Evolutionary conservation across 2,888 invertebrate species (phyloP), one percentile per base, ranked within the genome.

Genomic region (Magallana nippona): DNA sequence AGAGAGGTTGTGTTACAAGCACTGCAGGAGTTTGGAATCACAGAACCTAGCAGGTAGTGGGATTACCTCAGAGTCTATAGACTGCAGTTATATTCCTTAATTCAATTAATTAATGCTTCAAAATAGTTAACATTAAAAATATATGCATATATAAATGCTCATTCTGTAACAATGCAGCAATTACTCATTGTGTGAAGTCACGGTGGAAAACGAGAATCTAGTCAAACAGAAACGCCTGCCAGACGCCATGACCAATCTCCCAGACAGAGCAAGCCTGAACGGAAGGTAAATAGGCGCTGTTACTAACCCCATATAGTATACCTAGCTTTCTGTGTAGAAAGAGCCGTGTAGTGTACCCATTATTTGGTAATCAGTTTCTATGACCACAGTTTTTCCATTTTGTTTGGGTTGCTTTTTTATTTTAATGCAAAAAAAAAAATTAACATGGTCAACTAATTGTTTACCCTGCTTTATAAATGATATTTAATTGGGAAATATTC

Each of bases 151-250:
- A 56, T 5, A 13, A 19, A 55, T 22, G 1, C 13, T 1, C 58
- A 3, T 58, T 32, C 19, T 55, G 83, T 60, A 79, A 60, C 63
- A 57, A 85, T 92, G 17, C 90, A 94, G 98, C 32, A 97, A 98
- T 93, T 99, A 97, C 95, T 97, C 98, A 71, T 95, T 99, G 77
- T 98, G 98, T 94, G 99, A 99, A 95, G 98, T 99, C 1, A 98
- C 98, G 56, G 99, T 98, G 8, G 97, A 94, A 57, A 91, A 97
- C 10, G 98, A 98, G 91, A 98, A 98, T 78, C 97, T 99, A 93
- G 98, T 99, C 82, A 99, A 99, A 94, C 99, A 99, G 94, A 96
- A 98, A 86, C 96, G 99, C 79, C 95, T 99, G 89, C 98, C 98
- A 63, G 99, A 99, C 94, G 97, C 98, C 91, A 95, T 99, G 89